These are phyloP conservation scores for Yasuhikotakia modesta DNA, from an alignment of 2,797 vertebrate genomes.

Conservation along the genomic window DNA sequence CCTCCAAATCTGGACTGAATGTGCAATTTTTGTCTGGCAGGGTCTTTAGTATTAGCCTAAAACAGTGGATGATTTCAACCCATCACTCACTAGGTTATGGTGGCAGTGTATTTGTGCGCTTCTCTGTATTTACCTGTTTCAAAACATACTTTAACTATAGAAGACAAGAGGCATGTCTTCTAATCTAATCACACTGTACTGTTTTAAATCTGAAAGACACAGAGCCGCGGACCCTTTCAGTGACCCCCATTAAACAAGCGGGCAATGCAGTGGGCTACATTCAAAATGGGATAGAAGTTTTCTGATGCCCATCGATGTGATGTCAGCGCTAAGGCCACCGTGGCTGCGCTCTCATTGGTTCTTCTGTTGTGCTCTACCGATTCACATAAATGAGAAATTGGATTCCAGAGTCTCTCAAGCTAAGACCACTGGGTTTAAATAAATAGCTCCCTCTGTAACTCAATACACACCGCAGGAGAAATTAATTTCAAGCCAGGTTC, in stretches of 20 bases:
- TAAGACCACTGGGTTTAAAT: constrained; percentile 34
- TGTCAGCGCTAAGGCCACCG: neutral
- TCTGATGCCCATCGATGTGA: neutral
- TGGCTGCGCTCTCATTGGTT: neutral
- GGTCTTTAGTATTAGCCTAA: neutral
- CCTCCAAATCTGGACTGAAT: neutral
- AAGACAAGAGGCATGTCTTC: neutral
- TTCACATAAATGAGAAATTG: constrained; percentile 38
- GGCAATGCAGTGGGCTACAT: neutral
- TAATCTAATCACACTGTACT: neutral
- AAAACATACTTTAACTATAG: neutral
- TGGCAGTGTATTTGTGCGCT: neutral
- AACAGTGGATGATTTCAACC: neutral
- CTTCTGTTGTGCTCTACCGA: constrained; percentile 13
- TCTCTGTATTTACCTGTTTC: constrained; percentile 15
- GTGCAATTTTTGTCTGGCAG: neutral
- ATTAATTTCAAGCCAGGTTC: constrained; percentile 20
- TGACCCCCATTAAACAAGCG: neutral
- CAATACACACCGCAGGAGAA: constrained; percentile 18
- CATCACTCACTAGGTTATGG: constrained; percentile 8
- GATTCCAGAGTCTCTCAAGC: constrained; percentile 19
- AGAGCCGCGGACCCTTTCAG: neutral
- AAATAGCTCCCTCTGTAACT: constrained; percentile 23
- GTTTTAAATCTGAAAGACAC: neutral
- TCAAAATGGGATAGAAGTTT: constrained; percentile 13